Base-by-base conservation (phyloP, 2,113 vertebrate genomes). In the Pachycephala philippinensis region DNA sequence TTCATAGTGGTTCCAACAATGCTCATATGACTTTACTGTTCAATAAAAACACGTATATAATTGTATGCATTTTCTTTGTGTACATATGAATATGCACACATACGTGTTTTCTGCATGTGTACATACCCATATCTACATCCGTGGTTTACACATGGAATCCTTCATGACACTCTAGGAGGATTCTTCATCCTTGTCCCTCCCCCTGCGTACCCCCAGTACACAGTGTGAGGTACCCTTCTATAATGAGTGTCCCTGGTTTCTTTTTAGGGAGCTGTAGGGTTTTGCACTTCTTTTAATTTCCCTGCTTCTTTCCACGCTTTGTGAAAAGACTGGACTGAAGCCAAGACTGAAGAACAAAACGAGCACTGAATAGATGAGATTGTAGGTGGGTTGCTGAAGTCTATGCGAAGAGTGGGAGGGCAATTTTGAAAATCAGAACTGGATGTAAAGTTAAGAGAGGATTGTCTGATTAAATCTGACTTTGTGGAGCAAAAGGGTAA, bases 301-400 rank as follows among this genome's bases (percentile, higher is more conserved):
- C 8, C 47, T 92, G 89, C 60, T 81, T 94, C 87, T 93, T 87
- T 95, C 84, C 69, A 75, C 0, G 3, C 91, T 95, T 92, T 93
- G 22, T 92, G 89, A 81, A 87, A 81, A 94, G 92, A 31, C 93
- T 97, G 95, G 96, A 89, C 94, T 66, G 83, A 81, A 90, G 96
- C 95, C 96, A 96, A 93, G 80, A 84, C 56, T 93, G 92, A 89
- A 87, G 89, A 97, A 97, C 93, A 96, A 96, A 97, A 96, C 15
- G 52, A 93, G 89, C 17, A 35, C 86, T 96, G 93, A 95, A 92
- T 93, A 97, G 89, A 90, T 95, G 93, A 97, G 91, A 84, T 95
- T 81, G 94, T 95, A 95, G 94, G 96, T 96, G 96, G 96, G 94
- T 75, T 92, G 94, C 89, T 97, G 81, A 95, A 95, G 89, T 92